phyloP scores from a whole-genome alignment of 2,113 vertebrate species.

The Boulengeromyrus knoepffleri region DNA sequence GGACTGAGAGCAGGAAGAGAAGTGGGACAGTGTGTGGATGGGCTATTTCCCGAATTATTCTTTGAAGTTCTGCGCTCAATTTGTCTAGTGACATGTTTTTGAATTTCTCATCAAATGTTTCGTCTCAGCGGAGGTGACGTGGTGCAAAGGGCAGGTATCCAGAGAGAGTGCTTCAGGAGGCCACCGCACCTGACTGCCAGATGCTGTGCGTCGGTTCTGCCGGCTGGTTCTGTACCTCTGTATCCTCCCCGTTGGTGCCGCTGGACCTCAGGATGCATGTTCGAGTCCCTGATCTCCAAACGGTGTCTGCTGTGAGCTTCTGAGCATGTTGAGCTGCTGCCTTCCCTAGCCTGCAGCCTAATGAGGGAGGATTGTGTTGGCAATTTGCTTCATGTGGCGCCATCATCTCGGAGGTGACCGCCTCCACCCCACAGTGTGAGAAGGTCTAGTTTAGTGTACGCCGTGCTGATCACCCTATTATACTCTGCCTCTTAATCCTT shows the following conservation, averaged over 20 bases:
- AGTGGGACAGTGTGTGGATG: neutral
- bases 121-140: neutral
- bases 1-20: neutral
- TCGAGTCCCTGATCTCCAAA: neutral
- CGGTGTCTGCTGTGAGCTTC: neutral
- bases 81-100: neutral
- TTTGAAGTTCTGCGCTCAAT: neutral
- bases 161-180: neutral
- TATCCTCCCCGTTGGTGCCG: neutral
- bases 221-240: neutral
- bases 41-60: neutral
- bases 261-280: neutral
- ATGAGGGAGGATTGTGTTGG: neutral
- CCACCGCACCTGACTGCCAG: neutral
- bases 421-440: neutral
- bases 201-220: neutral
- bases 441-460: neutral
- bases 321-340: neutral
- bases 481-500: neutral
- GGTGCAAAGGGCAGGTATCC: neutral
- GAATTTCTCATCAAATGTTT: neutral
- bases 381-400: neutral
- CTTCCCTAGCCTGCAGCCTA: neutral
- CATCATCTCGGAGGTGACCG: neutral
- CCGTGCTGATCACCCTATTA: neutral